A percentile compares a stretch with the other conserved stretches of the same genome.
phyloP scores from a whole-genome alignment of 2,113 vertebrate genomes.

The Hypanus sabinus region DNA sequence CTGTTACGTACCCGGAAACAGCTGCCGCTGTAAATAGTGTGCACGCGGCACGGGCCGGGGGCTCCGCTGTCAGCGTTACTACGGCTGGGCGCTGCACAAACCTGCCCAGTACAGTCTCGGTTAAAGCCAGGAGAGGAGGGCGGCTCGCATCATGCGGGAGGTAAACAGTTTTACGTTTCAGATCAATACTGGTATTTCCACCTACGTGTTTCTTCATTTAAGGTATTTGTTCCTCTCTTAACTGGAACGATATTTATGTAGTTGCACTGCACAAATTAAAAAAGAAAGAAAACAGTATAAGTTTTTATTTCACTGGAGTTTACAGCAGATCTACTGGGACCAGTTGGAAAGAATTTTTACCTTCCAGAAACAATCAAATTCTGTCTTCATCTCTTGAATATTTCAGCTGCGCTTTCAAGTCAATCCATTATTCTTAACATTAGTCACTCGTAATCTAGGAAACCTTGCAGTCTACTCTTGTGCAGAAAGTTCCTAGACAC shows the following conservation, averaged over 20 bases:
- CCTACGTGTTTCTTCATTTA: no score
- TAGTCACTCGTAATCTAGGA: not conserved
- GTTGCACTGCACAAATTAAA: no score
- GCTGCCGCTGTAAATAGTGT: constrained; percentile 38
- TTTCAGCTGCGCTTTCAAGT: not conserved
- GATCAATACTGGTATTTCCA: no score
- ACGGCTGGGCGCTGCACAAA: not conserved
- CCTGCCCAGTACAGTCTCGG: no score
- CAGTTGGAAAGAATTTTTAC: not conserved
- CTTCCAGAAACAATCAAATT: not conserved
- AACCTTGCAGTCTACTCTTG: not conserved
- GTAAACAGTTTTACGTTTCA: no score
- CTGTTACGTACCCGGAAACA: constrained; percentile 49
- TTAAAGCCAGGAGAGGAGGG: not conserved
- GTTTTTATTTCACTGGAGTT: no score
- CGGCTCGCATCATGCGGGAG: no score
- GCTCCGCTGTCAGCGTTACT: constrained; percentile 1
- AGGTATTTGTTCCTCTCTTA: no score
- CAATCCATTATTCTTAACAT: not conserved
- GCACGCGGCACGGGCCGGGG: constrained; percentile 2
- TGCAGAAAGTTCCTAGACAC: no score
- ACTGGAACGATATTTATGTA: no score
- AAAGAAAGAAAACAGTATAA: not conserved
- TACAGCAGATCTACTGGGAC: not conserved
- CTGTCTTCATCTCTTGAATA: not conserved